phyloP scores from a whole-genome alignment of 2,888 invertebrate genomes.

The Yponomeuta malinellus region DNA sequence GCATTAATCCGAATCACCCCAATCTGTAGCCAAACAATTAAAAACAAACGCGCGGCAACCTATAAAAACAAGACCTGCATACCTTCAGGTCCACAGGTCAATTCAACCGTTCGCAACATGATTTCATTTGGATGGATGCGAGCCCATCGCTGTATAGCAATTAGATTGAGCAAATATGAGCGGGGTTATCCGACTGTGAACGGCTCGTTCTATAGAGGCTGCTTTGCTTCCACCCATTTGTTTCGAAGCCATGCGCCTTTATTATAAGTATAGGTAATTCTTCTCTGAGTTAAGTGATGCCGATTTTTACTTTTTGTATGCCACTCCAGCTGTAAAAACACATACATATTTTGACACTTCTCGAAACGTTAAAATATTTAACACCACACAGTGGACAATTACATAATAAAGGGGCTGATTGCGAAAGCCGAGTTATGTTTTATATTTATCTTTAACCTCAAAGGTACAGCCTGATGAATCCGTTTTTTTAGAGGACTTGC shows the following conservation, averaged over 20 bases:
- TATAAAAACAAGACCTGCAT: not conserved
- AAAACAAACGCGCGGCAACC: not conserved
- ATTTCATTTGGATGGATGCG: constrained; percentile 61
- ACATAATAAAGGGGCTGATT: too few species aligned
- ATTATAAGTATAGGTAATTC: not conserved
- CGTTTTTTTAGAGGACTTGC: too few species aligned
- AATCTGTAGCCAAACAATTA: not conserved
- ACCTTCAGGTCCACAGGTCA: not conserved
- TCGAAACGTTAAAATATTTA: too few species aligned
- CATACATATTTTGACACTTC: too few species aligned
- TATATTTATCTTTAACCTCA: too few species aligned
- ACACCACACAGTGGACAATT: too few species aligned
- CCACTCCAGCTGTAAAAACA: too few species aligned
- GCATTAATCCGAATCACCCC: not conserved
- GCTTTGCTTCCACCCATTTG: not conserved
- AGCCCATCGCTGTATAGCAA: constrained; percentile 53
- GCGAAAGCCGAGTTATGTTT: too few species aligned
- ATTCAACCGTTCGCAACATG: constrained; percentile 41
- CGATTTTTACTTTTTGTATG: too few species aligned
- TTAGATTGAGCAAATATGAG: constrained; percentile 69
- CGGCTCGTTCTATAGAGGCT: not conserved
- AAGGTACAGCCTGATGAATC: too few species aligned
- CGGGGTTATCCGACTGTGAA: constrained; percentile 57
- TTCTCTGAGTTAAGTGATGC: too few species aligned
- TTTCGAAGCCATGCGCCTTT: not conserved